Conservation (phyloP, 2,113 vertebrate genomes). For the Amphilophus citrinellus region DNA sequence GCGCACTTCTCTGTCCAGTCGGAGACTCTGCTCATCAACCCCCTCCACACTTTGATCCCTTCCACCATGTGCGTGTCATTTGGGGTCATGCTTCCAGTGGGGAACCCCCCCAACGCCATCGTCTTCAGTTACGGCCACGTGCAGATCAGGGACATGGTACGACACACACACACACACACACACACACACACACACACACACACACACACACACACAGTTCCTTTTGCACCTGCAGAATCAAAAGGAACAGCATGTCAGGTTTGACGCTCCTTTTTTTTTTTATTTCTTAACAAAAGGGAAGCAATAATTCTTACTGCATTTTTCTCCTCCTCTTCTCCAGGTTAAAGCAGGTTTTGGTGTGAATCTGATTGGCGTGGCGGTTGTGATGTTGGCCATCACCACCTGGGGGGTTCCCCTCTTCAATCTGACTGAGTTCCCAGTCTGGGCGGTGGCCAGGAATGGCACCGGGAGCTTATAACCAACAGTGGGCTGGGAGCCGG, state of each 20-base stretch:
- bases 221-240: constrained; percentile 59
- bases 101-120: constrained; percentile 98
- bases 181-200: not conserved
- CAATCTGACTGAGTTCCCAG: constrained; percentile 89
- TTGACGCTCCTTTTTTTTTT: not conserved
- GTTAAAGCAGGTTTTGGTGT: constrained; percentile 97
- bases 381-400: constrained; percentile 95
- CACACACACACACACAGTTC: not conserved
- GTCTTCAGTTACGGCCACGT: constrained; percentile 98
- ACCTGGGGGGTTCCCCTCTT: constrained; percentile 96
- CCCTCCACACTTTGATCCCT: constrained; percentile 95
- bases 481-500: constrained; percentile 29
- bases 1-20: constrained; percentile 81
- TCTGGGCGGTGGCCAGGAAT: constrained; percentile 88
- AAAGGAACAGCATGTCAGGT: constrained; percentile 33
- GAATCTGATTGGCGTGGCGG: constrained; percentile 93
- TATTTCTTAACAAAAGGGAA: constrained; percentile 18
- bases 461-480: constrained; percentile 82
- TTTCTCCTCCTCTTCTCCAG: constrained; percentile 69
- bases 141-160: constrained; percentile 97
- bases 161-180: too few species aligned
- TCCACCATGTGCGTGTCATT: constrained; percentile 98
- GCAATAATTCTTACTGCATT: not conserved
- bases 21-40: constrained; percentile 94
- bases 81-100: constrained; percentile 98